Evolutionary conservation across 2,113 vertebrate species (phyloP), one percentile per base, ranked within the genome.

Genomic region (Elephas maximus): DNA sequence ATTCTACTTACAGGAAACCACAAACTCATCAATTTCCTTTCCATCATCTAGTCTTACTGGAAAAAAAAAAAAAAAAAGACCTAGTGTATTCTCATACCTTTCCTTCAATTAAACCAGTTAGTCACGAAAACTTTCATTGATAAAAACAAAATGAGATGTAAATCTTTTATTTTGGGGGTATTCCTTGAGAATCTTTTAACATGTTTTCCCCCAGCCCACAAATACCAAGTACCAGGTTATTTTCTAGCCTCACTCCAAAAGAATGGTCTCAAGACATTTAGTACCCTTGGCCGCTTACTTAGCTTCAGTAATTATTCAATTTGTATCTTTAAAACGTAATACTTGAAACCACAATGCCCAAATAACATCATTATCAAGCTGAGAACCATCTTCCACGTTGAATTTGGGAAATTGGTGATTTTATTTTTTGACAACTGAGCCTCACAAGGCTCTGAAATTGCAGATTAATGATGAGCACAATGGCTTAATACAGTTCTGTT

Each of bases 391-490:
- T 96, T 91, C n/a, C 1, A 17, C 9, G 0, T 67, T 89, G 83
- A 78, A 92, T 82, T 57, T 73, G 94, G 81, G 45, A 97, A n/a
- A 5, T 90, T 80, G 90, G 77, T 67, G 71, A 92, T 30, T 87
- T 48, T 33, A 41, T 0, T 37, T 85, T 97, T 88, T 87, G 94
- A 45, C 53, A 91, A 4, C 12, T 48, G 53, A 95, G 18, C 15
- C 37, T 87, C 44, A 15, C 18, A 92, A 93, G 81, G 8, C 8
- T 76, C 80, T 95, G 41, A 94, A 94, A 45, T 9, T 2, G 17
- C 10, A 44, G 24, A 28, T 67, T 94, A 71, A 85, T 81, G 81
- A 83, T n/a, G 69, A 82, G 90, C 86, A 90, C 17, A 44, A 41
- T 17, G 18, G 62, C 21, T 41, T 48, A 18, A 60, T 17, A 94